These are phyloP conservation scores for Synergus itoensis DNA, from an alignment of 2,888 invertebrate genomes.

Conservation along the genomic window DNA sequence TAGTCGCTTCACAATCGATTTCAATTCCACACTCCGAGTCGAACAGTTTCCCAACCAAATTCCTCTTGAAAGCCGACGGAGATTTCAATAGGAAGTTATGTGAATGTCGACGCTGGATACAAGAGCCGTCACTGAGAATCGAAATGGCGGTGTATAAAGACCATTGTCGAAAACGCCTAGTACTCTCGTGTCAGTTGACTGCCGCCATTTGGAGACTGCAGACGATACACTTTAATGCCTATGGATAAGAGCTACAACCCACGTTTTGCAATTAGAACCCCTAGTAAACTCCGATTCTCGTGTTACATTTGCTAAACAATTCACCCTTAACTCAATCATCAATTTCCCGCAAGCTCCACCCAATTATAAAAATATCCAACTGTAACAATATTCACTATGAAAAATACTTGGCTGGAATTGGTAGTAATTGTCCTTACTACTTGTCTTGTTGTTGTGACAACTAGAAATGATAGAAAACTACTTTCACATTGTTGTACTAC, in stretches of 20 bases:
- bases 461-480: no score
- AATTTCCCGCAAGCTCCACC: background rate
- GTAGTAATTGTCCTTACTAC: no score
- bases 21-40: slow-evolving; percentile 49
- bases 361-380: background rate
- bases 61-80: slow-evolving; percentile 62
- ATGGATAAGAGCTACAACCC: slow-evolving; percentile 39
- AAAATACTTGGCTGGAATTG: no score
- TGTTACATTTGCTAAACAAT: background rate
- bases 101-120: slow-evolving; percentile 66
- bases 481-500: no score
- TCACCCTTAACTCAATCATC: background rate
- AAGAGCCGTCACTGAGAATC: slow-evolving; percentile 59
- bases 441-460: no score
- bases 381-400: no score
- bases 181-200: slow-evolving; percentile 39
- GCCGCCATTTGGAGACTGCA: slow-evolving; percentile 55
- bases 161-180: slow-evolving; percentile 62
- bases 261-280: slow-evolving; percentile 60
- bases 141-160: slow-evolving; percentile 65
- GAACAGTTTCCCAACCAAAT: slow-evolving; percentile 55
- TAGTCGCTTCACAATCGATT: slow-evolving; percentile 42
- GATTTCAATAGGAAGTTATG: slow-evolving; percentile 70
- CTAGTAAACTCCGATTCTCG: background rate
- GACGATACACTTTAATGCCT: slow-evolving; percentile 48